A percentile compares a stretch with the other conserved stretches of the same genome.
Conservation (phyloP, 1,140 invertebrate species). For the Amyelois transitella region DNA sequence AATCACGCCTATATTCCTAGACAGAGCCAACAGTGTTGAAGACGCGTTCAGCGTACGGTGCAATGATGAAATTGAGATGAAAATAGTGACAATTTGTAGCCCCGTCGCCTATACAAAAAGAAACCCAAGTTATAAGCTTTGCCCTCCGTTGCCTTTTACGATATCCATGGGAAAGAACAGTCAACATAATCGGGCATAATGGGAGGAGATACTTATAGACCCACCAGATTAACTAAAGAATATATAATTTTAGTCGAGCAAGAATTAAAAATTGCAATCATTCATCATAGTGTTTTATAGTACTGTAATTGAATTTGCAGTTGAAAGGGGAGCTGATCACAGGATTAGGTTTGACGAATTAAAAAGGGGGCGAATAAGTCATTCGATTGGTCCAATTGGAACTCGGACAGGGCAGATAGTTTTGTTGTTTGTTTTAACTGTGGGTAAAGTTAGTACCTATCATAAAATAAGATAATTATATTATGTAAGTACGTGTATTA, state of each 20-base stretch:
- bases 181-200: neutral
- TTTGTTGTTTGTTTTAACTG: neutral
- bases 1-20: too few relatives aligned
- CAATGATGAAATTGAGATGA: too few relatives aligned
- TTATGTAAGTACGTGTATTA: neutral
- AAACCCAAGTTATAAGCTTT: neutral
- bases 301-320: slow-evolving; percentile 38
- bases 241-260: neutral
- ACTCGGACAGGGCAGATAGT: neutral
- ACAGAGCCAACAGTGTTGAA: too few relatives aligned
- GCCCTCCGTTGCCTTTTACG: neutral
- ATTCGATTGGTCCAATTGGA: slow-evolving; percentile 1
- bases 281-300: slow-evolving; percentile 15
- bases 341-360: slow-evolving; percentile 47
- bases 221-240: neutral
- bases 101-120: neutral
- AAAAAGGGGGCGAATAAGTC: slow-evolving; percentile 41
- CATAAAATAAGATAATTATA: neutral
- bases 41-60: too few relatives aligned
- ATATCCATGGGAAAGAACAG: too few relatives aligned
- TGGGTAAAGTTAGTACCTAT: neutral
- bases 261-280: neutral
- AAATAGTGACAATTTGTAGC: neutral
- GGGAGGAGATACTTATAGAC: too few relatives aligned
- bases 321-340: slow-evolving; percentile 5